phyloP scores from a whole-genome alignment of 1,140 invertebrate genomes.

The Bradynema listronoti region DNA sequence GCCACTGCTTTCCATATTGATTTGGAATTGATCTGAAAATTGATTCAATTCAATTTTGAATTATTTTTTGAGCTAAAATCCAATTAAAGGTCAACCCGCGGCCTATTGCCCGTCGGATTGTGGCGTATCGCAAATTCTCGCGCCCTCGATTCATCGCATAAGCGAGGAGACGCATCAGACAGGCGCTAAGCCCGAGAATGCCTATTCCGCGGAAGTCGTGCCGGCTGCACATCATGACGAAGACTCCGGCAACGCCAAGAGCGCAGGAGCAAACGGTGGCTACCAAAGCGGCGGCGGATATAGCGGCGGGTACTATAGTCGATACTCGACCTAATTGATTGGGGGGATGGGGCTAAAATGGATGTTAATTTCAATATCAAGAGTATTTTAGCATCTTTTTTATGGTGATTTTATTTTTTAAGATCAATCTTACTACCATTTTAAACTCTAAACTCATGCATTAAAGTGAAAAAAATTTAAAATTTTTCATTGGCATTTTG shows the following conservation, averaged over 20 bases:
- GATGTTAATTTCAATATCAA: too few species aligned
- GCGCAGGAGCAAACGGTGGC: background rate
- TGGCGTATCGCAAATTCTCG: constrained; percentile 46
- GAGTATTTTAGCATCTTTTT: too few species aligned
- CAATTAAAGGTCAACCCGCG: constrained; percentile 31
- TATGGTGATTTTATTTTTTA: too few species aligned
- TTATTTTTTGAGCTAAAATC: constrained; percentile 4
- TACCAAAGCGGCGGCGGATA: background rate
- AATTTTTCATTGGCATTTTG: too few species aligned
- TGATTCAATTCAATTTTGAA: too few species aligned
- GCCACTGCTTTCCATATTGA: too few species aligned
- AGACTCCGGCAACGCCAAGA: background rate
- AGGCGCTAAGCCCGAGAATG: background rate
- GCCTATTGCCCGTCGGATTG: constrained; percentile 49
- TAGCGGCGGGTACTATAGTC: background rate
- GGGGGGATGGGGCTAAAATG: too few species aligned
- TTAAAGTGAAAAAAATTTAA: too few species aligned
- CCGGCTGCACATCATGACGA: background rate
- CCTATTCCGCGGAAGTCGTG: background rate
- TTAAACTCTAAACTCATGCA: too few species aligned
- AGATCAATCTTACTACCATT: too few species aligned
- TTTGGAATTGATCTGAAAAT: too few species aligned
- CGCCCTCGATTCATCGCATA: constrained; percentile 21
- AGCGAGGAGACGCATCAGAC: background rate
- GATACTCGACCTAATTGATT: too few species aligned